Percentiles rank a stretch among this genome's conserved stretches.
Conservation (phyloP, 2,888 invertebrate species). For the Drosophila yooni region DNA sequence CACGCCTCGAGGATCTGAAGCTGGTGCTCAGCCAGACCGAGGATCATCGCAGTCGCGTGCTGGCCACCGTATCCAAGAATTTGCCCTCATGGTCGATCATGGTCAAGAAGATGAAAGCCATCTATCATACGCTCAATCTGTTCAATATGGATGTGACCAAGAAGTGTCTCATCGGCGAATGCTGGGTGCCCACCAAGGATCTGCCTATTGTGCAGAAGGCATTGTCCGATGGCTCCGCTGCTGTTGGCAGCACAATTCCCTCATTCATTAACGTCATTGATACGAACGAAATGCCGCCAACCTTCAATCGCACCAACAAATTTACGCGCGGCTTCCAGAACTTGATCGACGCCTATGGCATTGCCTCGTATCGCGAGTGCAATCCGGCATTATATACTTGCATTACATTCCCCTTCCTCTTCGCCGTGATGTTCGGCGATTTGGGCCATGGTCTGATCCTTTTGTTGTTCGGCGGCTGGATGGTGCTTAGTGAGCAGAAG, state of each 20-base stretch:
- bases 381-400: slow-evolving; percentile 95
- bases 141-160: slow-evolving; percentile 97
- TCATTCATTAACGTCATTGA: slow-evolving; percentile 97
- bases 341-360: slow-evolving; percentile 96
- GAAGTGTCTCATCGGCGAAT: slow-evolving; percentile 96
- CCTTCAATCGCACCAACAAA: slow-evolving; percentile 96
- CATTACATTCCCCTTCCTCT: slow-evolving; percentile 97
- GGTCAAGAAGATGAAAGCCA: slow-evolving; percentile 95
- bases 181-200: slow-evolving; percentile 93
- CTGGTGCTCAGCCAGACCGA: slow-evolving; percentile 92
- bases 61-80: slow-evolving; percentile 94
- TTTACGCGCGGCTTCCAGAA: slow-evolving; percentile 97
- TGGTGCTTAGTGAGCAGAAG: slow-evolving; percentile 92
- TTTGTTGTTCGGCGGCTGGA: slow-evolving; percentile 92
- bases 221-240: slow-evolving; percentile 93
- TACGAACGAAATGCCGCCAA: slow-evolving; percentile 93
- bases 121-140: slow-evolving; percentile 96
- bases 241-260: slow-evolving; percentile 94
- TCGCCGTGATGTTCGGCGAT: slow-evolving; percentile 98
- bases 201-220: slow-evolving; percentile 91
- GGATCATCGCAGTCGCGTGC: slow-evolving; percentile 93
- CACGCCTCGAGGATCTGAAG: slow-evolving; percentile 93
- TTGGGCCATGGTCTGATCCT: slow-evolving; percentile 95
- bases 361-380: slow-evolving; percentile 96
- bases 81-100: slow-evolving; percentile 94